Evolutionary conservation across 1,140 invertebrate genomes (phyloP).

Genomic region (Venustaconcha ellipsiformis): DNA sequence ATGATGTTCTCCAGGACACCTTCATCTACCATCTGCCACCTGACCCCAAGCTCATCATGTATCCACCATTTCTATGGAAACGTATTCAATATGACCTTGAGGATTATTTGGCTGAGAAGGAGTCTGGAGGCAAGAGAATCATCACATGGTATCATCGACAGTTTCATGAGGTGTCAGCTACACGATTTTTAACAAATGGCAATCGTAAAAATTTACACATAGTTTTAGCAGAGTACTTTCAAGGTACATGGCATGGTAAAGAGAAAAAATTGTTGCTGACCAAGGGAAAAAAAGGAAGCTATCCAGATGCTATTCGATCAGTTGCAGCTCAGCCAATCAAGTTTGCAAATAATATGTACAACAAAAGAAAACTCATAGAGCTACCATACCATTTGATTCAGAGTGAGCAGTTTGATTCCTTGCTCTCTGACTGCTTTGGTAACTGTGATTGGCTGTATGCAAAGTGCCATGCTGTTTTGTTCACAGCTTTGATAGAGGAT

Average conservation of each 20-base stretch:
- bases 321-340: conserved; percentile 50
- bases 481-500: conserved; percentile 35
- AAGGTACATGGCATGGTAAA: conserved; percentile 47
- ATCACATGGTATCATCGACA: conserved; percentile 87
- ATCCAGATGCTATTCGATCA: conserved; percentile 39
- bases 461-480: conserved; percentile 32
- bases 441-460: conserved; percentile 51
- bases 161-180: conserved; percentile 90
- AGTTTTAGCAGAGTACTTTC: conserved; percentile 52
- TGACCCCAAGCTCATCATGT: conserved; percentile 49
- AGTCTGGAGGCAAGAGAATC: conserved; percentile 73
- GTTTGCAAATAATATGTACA: conserved; percentile 32
- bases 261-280: conserved; percentile 48
- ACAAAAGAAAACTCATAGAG: conserved; percentile 50
- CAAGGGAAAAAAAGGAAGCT: conserved; percentile 53
- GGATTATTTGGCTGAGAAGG: conserved; percentile 77
- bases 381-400: conserved; percentile 49
- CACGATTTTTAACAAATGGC: conserved; percentile 77
- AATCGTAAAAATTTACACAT: conserved; percentile 24
- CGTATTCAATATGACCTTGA: conserved; percentile 75
- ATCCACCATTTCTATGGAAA: conserved; percentile 74
- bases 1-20: conserved; percentile 63
- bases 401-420: conserved; percentile 38
- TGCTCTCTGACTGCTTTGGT: conserved; percentile 33
- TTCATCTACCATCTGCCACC: conserved; percentile 62